These are phyloP conservation scores for Mayetiola destructor DNA, from an alignment of 2,888 invertebrate species.

Conservation along the genomic window DNA sequence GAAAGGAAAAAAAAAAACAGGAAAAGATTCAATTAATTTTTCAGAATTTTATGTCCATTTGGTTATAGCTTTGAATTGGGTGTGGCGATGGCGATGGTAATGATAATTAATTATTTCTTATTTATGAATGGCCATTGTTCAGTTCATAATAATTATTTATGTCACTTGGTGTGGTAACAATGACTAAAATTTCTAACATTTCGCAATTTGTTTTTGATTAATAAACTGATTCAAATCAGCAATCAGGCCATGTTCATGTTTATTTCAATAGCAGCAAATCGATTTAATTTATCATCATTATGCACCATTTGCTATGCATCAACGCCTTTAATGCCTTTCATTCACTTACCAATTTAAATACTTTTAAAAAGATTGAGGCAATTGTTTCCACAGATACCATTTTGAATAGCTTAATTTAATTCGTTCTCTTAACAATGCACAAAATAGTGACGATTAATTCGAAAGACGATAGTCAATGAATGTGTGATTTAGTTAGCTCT, in stretches of 20 bases:
- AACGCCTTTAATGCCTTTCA: too few species aligned
- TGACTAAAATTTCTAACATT: neutral
- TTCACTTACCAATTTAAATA: slow-evolving; percentile 71
- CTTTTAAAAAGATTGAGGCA: slow-evolving; percentile 65
- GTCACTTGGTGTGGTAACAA: neutral
- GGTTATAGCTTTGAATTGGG: neutral
- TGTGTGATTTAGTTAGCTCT: too few species aligned
- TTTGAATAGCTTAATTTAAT: too few species aligned
- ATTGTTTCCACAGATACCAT: slow-evolving; percentile 73
- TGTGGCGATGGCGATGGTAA: too few species aligned
- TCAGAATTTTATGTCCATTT: neutral
- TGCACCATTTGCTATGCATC: too few species aligned
- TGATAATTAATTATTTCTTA: too few species aligned
- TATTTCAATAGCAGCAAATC: neutral
- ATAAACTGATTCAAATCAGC: neutral
- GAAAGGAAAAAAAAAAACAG: slow-evolving; percentile 19
- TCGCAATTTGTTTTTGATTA: neutral
- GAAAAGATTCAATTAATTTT: neutral
- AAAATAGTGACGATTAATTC: too few species aligned
- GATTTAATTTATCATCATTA: neutral
- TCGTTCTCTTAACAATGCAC: too few species aligned
- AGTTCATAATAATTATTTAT: neutral
- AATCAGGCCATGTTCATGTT: neutral
- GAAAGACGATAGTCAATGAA: too few species aligned
- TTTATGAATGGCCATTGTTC: neutral